Base-by-base conservation (phyloP, 2,888 invertebrate species). In the Lepidocyrtoides sp. region DNA sequence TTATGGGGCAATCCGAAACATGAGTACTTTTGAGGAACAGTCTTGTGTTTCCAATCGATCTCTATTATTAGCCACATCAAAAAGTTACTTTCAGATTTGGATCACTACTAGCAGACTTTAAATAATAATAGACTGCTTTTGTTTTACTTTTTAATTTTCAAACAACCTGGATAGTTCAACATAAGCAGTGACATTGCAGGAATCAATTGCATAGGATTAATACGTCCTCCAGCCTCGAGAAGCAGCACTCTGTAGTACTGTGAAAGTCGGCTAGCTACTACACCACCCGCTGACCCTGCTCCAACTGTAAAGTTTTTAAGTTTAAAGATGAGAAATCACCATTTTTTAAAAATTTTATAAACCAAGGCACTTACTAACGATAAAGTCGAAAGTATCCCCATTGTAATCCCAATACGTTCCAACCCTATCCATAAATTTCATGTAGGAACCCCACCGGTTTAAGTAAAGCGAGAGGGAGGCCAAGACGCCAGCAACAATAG, bases 181-280 rank as follows among this genome's bases (percentile, higher is more conserved):
- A 93, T 93, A 26, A 93, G 85, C 5, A 93, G 66, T 17, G 91
- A 91, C 87, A 93, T 87, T 0, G 93, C 93, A 0, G 93, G 93
- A 41, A 93, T 92, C 0, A 91, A 88, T 66, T 93, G 93, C 81
- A 93, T 83, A 0, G 93, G 92, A 81, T 93, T 93, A 0, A 93
- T 90, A 81, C 87, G 44, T 20, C 92, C 92, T 8, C 93, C 93
- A 17, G 92, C 93, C 41, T 93, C 93, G 0, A 93, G 79, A 0
- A 93, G 89, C 4, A 93, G 60, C 0, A 93, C 93, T 79, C 87
- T 91, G 54, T 89, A 90, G 48, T 91, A 79, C 32, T 84, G 72
- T 14, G 92, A 91, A 0, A 92, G 60, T 26, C 92, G 85, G 20
- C 57, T 79, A 3, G 92, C 92, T 0, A 93, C 89, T 7, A 93